Conservation (phyloP, 2,888 invertebrate species). For the Metopia argyrocephala region DNA sequence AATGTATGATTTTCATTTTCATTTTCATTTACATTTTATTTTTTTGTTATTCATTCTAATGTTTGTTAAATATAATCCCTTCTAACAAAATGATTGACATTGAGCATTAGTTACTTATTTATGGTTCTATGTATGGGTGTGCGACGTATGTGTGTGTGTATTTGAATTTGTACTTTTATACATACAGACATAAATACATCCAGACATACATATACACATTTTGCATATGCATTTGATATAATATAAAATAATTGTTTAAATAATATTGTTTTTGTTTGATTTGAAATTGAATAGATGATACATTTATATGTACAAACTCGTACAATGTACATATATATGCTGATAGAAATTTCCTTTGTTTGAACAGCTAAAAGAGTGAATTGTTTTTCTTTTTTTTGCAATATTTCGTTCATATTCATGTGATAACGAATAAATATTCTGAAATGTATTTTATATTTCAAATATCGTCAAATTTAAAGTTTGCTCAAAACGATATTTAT, state of each 20-base stretch:
- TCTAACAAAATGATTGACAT: conserved; percentile 26
- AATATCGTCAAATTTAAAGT: too few species aligned
- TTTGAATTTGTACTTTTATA: neutral
- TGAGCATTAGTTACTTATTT: conserved; percentile 24
- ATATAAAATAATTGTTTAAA: neutral
- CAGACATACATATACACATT: neutral
- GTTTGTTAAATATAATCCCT: conserved; percentile 22
- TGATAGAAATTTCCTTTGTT: too few species aligned
- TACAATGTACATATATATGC: too few species aligned
- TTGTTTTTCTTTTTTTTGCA: too few species aligned
- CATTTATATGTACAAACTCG: too few species aligned
- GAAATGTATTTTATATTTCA: too few species aligned
- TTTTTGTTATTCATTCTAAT: neutral
- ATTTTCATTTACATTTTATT: neutral
- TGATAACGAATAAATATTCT: too few species aligned
- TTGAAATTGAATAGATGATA: too few species aligned
- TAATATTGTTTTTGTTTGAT: too few species aligned
- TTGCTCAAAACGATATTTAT: too few species aligned
- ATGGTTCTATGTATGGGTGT: neutral
- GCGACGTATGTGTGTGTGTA: neutral
- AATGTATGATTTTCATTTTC: neutral
- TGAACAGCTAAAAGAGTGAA: too few species aligned
- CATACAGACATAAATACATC: neutral
- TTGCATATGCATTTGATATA: neutral
- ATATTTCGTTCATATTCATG: too few species aligned